Conservation (phyloP, 2,797 vertebrate genomes). For the Manis crassicaudata region DNA sequence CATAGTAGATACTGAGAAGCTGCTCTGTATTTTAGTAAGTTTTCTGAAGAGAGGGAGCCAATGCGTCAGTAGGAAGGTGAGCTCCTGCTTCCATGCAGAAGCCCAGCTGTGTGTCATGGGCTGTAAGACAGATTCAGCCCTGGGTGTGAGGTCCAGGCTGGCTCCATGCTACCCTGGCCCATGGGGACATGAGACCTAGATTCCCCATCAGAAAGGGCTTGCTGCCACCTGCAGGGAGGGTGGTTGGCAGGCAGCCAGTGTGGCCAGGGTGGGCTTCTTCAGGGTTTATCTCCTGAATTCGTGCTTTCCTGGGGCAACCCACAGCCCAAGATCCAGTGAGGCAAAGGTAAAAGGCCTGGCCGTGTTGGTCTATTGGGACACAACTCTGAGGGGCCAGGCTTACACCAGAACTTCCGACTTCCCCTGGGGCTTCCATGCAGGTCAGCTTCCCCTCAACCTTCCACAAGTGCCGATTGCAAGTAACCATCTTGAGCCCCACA, state of each 20-base stretch:
- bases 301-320: background rate
- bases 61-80: background rate
- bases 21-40: background rate
- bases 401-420: background rate
- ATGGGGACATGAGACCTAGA: background rate
- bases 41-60: background rate
- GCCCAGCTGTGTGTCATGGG: too few species aligned
- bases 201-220: background rate
- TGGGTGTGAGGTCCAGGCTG: background rate
- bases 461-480: background rate
- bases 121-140: background rate
- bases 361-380: accelerated
- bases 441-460: background rate
- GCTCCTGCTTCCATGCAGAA: background rate
- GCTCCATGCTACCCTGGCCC: accelerated
- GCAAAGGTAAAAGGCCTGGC: background rate
- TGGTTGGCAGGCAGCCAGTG: background rate
- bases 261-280: background rate
- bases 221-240: background rate
- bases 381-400: background rate
- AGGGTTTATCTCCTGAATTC: background rate
- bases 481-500: background rate
- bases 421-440: background rate
- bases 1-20: background rate
- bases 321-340: background rate